Base-by-base conservation (phyloP, 2,113 vertebrate genomes). In the Oenanthe oenanthe region DNA sequence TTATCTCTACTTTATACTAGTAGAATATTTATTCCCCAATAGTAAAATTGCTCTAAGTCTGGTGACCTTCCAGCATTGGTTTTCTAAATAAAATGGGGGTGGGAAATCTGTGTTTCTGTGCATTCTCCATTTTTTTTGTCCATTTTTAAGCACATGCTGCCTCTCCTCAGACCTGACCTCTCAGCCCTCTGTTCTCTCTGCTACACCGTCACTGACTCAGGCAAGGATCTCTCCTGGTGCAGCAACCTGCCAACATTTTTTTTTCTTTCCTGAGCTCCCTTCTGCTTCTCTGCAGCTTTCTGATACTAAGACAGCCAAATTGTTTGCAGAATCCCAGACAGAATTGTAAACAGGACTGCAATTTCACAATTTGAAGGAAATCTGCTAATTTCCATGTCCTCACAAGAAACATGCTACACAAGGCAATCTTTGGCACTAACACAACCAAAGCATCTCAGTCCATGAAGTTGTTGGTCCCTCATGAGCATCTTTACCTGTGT, bases 161-260 rank as follows among this genome's bases (percentile, higher is more conserved):
- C 38, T 83, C 92, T 90, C 81, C 54, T 88, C 65, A 63, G 78
- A 43, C 72, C 76, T 63, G 86, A 88, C 91, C 95, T 81, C 88
- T 71, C 56, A 77, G 89, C 86, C 79, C 94, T 91, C 76, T 78
- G 63, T 86, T 92, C 88, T 94, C 68, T 77, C 43, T 71, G 60
- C 88, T 80, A 17, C 45, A 54, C 96, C 94, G 94, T 62, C 94
- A 83, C 82, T 74, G 92, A 54, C 51, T 85, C 82, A 56, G 92
- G 92, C 92, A 92, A 92, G 60, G 72, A 85, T 60, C 43, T 92
- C 90, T 86, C 81, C 87, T 62, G 89, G 82, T 88, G 83, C 85
- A 71, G 47, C 38, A 71, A 85, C 78, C 43, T 94, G 92, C 94
- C 95, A 97, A 88, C 75, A 38, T 85, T 96, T 89, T 65, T 75